These are phyloP conservation scores for Subacronicta megacephala DNA, from an alignment of 2,888 invertebrate species.

Conservation along the genomic window DNA sequence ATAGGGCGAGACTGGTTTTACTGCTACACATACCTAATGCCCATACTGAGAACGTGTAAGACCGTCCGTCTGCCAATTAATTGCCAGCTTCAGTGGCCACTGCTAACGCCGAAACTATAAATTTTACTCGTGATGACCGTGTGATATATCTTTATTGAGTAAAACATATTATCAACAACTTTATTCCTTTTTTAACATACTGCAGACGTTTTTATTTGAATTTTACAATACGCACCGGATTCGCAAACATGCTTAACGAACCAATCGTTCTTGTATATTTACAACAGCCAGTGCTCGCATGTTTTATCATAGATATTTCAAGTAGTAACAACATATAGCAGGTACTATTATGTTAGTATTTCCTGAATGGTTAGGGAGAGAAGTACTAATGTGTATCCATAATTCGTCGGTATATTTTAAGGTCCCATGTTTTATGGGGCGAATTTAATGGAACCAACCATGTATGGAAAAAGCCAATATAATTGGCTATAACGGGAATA, in stretches of 20 bases:
- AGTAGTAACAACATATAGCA: no score
- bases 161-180: constrained; percentile 58
- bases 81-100: constrained; percentile 67
- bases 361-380: no score
- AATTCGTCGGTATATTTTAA: no score
- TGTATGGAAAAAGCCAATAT: no score
- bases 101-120: constrained; percentile 72
- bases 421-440: no score
- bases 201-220: constrained; percentile 48
- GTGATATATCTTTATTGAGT: constrained; percentile 65
- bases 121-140: constrained; percentile 63
- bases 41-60: constrained; percentile 76
- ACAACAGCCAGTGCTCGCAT: constrained; percentile 12
- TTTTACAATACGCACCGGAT: constrained; percentile 42
- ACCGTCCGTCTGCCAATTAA: constrained; percentile 79
- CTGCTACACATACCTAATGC: constrained; percentile 76
- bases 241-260: constrained; percentile 35
- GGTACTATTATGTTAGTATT: no score
- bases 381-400: no score
- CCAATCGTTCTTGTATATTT: constrained; percentile 32
- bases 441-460: not conserved
- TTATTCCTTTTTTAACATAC: constrained; percentile 51
- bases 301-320: constrained; percentile 14
- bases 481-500: no score
- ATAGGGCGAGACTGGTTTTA: constrained; percentile 78